Evolutionary conservation across 2,113 vertebrate species (phyloP).

Genomic region (Engystomops pustulosus): DNA sequence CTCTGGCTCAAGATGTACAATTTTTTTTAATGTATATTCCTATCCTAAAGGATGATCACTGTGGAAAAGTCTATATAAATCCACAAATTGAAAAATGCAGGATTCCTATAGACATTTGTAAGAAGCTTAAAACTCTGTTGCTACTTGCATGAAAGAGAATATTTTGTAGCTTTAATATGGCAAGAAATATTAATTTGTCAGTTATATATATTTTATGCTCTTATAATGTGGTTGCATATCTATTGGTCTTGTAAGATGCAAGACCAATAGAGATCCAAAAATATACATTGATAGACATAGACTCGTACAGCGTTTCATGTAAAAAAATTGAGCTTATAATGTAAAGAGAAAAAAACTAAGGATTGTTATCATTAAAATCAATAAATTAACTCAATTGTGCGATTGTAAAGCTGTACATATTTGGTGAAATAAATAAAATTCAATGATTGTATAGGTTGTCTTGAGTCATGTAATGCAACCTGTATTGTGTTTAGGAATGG

Average conservation of each 20-base stretch:
- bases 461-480: too few species aligned
- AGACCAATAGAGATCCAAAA: too few species aligned
- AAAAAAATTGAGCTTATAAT: too few species aligned
- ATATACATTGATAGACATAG: background rate
- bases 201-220: too few species aligned
- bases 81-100: background rate
- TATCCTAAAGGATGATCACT: background rate
- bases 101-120: background rate
- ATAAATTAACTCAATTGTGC: background rate
- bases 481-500: background rate
- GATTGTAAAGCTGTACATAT: background rate
- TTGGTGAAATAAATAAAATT: background rate
- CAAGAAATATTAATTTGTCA: background rate
- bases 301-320: background rate
- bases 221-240: background rate
- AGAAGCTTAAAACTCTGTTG: background rate
- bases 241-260: background rate
- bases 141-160: background rate
- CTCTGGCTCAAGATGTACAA: background rate
- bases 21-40: background rate
- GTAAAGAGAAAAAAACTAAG: too few species aligned
- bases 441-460: background rate
- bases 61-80: background rate
- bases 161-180: background rate
- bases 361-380: background rate